These are phyloP conservation scores for Mesoclemmys tuberculata DNA, from an alignment of 2,113 vertebrate species.

Conservation along the genomic window DNA sequence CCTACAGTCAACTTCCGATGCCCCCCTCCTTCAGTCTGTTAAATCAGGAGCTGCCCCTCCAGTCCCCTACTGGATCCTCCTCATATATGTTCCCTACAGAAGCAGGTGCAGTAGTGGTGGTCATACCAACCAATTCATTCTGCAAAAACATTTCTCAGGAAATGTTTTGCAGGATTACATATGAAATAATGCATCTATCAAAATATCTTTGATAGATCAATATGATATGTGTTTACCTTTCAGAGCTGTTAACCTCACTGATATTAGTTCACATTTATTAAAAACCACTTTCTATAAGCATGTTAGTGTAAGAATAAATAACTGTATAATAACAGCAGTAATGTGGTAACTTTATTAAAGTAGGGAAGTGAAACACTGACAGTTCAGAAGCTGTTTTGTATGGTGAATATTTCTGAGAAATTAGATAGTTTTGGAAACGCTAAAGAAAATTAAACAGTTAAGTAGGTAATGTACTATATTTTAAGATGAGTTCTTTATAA, in stretches of 20 bases:
- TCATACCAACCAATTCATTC: constrained; percentile 5
- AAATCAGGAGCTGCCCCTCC: constrained; percentile 77
- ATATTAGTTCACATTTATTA: not conserved
- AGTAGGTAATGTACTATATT: not conserved
- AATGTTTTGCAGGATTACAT: not conserved
- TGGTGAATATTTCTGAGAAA: not conserved
- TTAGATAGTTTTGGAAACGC: not conserved
- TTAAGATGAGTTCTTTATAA: not conserved
- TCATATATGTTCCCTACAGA: constrained; percentile 73
- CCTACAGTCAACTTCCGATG: constrained; percentile 80
- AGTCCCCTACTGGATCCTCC: constrained; percentile 73
- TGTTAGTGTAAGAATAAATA: not conserved
- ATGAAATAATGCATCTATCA: not conserved
- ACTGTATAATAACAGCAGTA: not conserved
- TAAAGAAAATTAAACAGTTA: not conserved
- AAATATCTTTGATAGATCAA: not conserved
- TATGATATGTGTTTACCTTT: not conserved
- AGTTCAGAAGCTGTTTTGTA: not conserved
- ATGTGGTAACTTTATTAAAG: not conserved
- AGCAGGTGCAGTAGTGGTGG: constrained; percentile 75
- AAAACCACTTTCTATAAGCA: not conserved
- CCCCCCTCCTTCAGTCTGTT: constrained; percentile 78
- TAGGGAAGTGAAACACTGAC: not conserved
- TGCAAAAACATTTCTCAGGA: constrained; percentile 50
- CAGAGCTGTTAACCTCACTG: not conserved